Percentiles rank a stretch among this genome's conserved stretches.
phyloP scores from a whole-genome alignment of 2,797 vertebrate genomes.

The Phyllotis vaccarum region DNA sequence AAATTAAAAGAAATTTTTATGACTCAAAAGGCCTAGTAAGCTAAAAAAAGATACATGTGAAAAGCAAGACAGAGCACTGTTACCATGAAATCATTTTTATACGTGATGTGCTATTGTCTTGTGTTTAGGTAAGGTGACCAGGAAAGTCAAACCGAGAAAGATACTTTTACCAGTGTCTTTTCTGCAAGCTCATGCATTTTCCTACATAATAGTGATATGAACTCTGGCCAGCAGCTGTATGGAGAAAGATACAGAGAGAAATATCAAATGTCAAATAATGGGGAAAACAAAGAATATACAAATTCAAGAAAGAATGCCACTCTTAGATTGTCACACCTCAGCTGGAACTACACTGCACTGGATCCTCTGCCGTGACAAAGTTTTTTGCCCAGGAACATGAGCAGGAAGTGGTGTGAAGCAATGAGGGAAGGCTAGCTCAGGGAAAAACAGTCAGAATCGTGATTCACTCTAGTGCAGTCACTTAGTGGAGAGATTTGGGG shows the following conservation, averaged over 20 bases:
- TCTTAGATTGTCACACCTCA: slow-evolving; percentile 17
- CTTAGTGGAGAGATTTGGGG: background rate
- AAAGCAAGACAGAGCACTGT: background rate
- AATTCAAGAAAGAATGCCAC: slow-evolving; percentile 36
- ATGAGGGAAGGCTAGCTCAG: background rate
- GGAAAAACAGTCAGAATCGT: background rate
- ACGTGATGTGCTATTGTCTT: background rate
- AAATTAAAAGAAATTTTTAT: background rate
- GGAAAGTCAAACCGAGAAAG: background rate
- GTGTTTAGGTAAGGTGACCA: background rate
- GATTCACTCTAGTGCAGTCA: background rate
- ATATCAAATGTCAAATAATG: slow-evolving; percentile 52
- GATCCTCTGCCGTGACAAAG: background rate
- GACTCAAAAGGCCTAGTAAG: background rate
- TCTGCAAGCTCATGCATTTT: background rate
- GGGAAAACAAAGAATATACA: slow-evolving; percentile 45
- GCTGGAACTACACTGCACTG: background rate
- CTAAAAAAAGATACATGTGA: background rate
- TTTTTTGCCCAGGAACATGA: background rate
- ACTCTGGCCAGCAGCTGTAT: background rate
- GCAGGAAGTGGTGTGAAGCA: background rate
- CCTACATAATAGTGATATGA: background rate
- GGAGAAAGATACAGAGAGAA: slow-evolving; percentile 29
- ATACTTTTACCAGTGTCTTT: background rate
- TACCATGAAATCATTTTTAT: background rate